Conservation (phyloP, 2,888 invertebrate genomes). For the Stictocephala bisonia region DNA sequence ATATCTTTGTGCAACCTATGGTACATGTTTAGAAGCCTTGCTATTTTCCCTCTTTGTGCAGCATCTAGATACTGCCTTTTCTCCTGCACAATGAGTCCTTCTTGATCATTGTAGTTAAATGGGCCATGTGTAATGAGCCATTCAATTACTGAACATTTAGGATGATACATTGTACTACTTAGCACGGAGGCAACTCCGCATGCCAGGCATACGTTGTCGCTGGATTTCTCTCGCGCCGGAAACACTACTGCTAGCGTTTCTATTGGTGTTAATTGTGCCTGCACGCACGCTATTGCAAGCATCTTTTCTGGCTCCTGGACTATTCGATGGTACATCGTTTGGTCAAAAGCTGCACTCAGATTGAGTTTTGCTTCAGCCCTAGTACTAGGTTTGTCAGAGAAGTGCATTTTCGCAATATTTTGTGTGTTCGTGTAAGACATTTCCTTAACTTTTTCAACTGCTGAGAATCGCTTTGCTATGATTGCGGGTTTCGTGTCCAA, state of each 20-base stretch:
- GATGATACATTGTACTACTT: no score
- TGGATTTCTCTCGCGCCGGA: no score
- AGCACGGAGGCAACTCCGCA: no score
- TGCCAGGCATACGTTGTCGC: no score
- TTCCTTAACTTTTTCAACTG: neutral
- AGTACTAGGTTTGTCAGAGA: neutral
- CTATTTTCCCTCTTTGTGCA: no score
- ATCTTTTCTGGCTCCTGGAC: neutral
- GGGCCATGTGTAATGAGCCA: no score
- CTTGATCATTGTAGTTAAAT: no score
- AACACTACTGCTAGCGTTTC: neutral
- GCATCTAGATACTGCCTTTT: no score
- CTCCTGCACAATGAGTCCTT: no score
- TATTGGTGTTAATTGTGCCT: neutral
- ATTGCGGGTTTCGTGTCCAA: neutral
- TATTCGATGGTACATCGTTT: neutral
- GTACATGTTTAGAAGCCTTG: no score
- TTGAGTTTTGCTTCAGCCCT: neutral
- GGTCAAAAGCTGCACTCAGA: neutral
- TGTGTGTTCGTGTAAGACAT: neutral
- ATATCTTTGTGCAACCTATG: no score
- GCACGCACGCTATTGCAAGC: neutral
- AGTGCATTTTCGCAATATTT: neutral
- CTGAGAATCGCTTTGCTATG: neutral
- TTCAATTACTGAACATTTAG: no score